A percentile compares a stretch with the other conserved stretches of the same genome.
These are phyloP conservation scores for Zoroaster sp. DNA, from an alignment of 53 echinoderm and acorn worm species.

Conservation along the genomic window DNA sequence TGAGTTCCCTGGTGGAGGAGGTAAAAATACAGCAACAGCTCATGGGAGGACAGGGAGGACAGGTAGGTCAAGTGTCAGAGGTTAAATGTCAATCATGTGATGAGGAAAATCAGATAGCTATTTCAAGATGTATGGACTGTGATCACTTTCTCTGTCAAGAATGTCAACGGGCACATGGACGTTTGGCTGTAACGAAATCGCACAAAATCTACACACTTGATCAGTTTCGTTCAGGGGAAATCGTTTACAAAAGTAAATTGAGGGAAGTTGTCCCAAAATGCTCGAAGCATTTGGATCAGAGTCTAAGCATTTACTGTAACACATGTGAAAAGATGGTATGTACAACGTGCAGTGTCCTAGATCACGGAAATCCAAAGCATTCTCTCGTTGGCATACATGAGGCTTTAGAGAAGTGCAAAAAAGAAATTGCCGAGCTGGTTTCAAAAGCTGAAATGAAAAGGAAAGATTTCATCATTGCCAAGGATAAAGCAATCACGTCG, in stretches of 20 bases:
- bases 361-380: not conserved
- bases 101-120: slow-evolving; percentile 23
- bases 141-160: slow-evolving; percentile 1
- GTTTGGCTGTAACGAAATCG: slow-evolving; percentile 2
- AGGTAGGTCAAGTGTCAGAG: not conserved
- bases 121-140: slow-evolving; percentile 25
- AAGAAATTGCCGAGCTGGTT: not conserved
- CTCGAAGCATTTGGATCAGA: slow-evolving; percentile 36
- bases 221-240: not conserved
- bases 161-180: slow-evolving; percentile 26
- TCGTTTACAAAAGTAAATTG: slow-evolving; percentile 11
- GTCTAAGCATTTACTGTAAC: slow-evolving; percentile 39
- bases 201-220: slow-evolving; percentile 12
- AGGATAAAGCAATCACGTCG: not conserved
- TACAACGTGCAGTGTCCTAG: not conserved
- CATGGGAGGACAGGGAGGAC: not conserved
- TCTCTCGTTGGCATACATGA: not conserved
- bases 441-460: not conserved
- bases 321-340: slow-evolving; percentile 44
- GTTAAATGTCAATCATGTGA: slow-evolving; percentile 46
- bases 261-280: slow-evolving; percentile 23
- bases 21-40: slow-evolving; percentile 33
- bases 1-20: slow-evolving; percentile 41
- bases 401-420: not conserved
- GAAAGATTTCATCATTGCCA: not conserved